Evolutionary conservation across 2,797 vertebrate genomes (phyloP).

Genomic region (Acipenser oxyrinchus): DNA sequence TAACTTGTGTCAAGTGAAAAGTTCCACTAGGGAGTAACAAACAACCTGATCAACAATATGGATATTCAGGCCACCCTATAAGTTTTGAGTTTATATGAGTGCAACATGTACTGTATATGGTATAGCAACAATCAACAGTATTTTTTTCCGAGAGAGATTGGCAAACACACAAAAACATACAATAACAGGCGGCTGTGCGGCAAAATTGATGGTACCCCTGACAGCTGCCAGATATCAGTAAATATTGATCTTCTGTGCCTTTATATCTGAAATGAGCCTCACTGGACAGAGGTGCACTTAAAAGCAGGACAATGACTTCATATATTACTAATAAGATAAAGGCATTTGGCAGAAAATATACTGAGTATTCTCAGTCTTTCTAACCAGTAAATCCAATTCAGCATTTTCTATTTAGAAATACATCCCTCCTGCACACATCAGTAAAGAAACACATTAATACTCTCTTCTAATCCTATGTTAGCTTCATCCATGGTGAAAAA

Average conservation of each 20-base stretch:
- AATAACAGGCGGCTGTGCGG: background rate
- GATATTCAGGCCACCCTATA: too few relatives aligned
- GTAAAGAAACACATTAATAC: too few relatives aligned
- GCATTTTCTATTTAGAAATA: background rate
- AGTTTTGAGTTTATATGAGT: too few relatives aligned
- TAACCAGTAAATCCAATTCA: background rate
- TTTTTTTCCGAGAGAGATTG: too few relatives aligned
- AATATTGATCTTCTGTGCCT: background rate
- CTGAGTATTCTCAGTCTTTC: background rate
- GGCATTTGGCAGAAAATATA: background rate
- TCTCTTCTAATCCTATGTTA: too few relatives aligned
- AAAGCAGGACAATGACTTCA: slow-evolving; percentile 1
- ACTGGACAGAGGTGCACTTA: background rate
- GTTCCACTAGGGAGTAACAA: too few relatives aligned
- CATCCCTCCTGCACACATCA: too few relatives aligned
- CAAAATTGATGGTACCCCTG: background rate
- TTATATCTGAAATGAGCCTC: background rate
- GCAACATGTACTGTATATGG: too few relatives aligned
- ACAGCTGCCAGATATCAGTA: background rate
- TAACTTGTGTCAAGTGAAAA: too few relatives aligned
- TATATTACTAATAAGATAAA: background rate
- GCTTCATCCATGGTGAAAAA: too few relatives aligned
- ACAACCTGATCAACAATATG: too few relatives aligned
- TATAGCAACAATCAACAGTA: too few relatives aligned
- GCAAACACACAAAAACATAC: background rate